phyloP scores from a whole-genome alignment of 2,797 vertebrate species.

The Tapera naevia region DNA sequence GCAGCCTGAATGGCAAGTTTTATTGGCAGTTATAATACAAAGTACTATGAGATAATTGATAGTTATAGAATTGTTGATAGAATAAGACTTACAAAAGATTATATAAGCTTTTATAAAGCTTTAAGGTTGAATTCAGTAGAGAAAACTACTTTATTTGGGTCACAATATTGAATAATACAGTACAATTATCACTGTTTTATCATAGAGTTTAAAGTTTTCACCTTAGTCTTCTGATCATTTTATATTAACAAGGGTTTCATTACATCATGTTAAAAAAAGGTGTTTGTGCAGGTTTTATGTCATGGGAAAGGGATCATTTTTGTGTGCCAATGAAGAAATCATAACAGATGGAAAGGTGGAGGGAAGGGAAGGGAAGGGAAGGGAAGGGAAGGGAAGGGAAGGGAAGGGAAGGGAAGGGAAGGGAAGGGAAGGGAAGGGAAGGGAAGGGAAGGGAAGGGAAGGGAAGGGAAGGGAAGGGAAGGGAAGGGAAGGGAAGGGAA shows the following conservation, averaged over 20 bases:
- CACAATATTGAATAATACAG: constrained; percentile 17
- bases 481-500: too few relatives aligned
- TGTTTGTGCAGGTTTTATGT: neutral
- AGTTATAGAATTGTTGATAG: neutral
- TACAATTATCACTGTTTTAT: constrained; percentile 37
- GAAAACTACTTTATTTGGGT: constrained; percentile 7
- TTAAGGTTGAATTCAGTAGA: neutral
- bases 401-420: too few relatives aligned
- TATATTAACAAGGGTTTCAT: constrained; percentile 5
- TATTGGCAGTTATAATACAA: neutral
- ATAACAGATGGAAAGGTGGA: neutral
- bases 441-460: too few relatives aligned
- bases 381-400: too few relatives aligned
- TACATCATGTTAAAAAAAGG: neutral
- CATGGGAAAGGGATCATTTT: neutral
- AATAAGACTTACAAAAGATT: neutral
- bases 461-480: too few relatives aligned
- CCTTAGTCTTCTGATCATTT: constrained; percentile 35
- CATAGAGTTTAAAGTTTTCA: constrained; percentile 12
- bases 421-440: too few relatives aligned
- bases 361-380: too few relatives aligned
- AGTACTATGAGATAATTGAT: neutral
- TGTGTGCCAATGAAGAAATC: constrained; percentile 13
- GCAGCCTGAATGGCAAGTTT: neutral
- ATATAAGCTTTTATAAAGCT: neutral